phyloP scores from a whole-genome alignment of 2,888 invertebrate species.

The Ectemnius lituratus region DNA sequence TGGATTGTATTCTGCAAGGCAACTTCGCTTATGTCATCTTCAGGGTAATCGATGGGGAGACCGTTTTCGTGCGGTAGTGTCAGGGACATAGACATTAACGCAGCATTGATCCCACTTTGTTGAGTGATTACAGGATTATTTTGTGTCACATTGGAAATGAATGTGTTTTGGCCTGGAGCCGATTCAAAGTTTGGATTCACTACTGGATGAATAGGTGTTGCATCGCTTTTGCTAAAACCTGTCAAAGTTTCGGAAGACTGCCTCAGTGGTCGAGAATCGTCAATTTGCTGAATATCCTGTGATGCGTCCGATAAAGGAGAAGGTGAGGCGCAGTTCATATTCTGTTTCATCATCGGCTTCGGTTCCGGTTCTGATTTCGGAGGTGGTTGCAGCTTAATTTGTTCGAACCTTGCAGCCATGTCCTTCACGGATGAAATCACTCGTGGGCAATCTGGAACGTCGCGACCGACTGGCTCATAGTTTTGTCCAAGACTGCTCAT shows the following conservation, averaged over 20 bases:
- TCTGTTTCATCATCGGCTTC: constrained; percentile 59
- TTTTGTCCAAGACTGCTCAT: constrained; percentile 65
- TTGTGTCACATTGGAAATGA: constrained; percentile 41
- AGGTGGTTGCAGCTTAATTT: constrained; percentile 73
- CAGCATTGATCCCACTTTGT: constrained; percentile 70
- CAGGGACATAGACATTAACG: constrained; percentile 73
- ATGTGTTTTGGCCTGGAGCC: constrained; percentile 60
- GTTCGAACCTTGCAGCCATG: constrained; percentile 90
- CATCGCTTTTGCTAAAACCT: constrained; percentile 46
- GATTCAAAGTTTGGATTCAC: constrained; percentile 61
- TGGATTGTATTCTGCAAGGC: constrained; percentile 77
- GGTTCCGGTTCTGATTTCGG: constrained; percentile 66
- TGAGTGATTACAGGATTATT: constrained; percentile 51
- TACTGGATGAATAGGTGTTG: constrained; percentile 32
- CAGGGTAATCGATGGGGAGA: constrained; percentile 74
- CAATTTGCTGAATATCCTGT: constrained; percentile 46
- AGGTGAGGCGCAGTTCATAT: constrained; percentile 44
- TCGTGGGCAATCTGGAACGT: constrained; percentile 70
- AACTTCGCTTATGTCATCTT: constrained; percentile 75
- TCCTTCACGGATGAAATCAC: constrained; percentile 83
- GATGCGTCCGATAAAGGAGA: constrained; percentile 31
- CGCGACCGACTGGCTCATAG: constrained; percentile 62
- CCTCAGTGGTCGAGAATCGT: constrained; percentile 50
- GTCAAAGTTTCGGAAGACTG: constrained; percentile 47
- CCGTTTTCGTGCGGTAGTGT: constrained; percentile 80